Percentiles rank a stretch among this genome's conserved stretches.
Evolutionary conservation across 2,888 invertebrate species (phyloP).

Genomic region (Monopis laevigella): DNA sequence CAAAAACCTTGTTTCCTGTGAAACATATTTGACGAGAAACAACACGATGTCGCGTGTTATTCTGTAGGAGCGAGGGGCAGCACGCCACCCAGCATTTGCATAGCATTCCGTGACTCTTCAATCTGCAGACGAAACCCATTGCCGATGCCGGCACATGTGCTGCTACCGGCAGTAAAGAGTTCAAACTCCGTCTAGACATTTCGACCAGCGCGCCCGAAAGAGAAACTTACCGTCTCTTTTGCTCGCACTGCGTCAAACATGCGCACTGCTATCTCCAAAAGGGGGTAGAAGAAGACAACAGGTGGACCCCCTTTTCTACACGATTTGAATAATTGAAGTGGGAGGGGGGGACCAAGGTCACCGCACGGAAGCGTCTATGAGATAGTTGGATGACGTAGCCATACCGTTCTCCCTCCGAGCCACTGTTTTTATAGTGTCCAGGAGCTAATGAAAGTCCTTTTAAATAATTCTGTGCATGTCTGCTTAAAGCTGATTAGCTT

Average conservation of each 20-base stretch:
- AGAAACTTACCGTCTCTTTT: slow-evolving; percentile 30
- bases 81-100: slow-evolving; percentile 13
- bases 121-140: slow-evolving; percentile 4
- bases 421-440: too few relatives aligned
- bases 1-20: too few relatives aligned
- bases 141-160: background rate
- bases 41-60: too few relatives aligned
- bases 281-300: slow-evolving; percentile 42
- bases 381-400: too few relatives aligned
- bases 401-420: too few relatives aligned
- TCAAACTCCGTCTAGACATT: slow-evolving; percentile 61
- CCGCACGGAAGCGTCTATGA: slow-evolving; percentile 44
- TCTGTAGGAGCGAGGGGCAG: too few relatives aligned
- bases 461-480: too few relatives aligned
- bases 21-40: too few relatives aligned
- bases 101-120: too few relatives aligned
- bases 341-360: slow-evolving; percentile 45
- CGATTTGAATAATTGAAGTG: slow-evolving; percentile 26
- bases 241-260: slow-evolving; percentile 49
- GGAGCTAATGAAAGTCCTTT: too few relatives aligned
- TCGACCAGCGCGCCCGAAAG: slow-evolving; percentile 53
- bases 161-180: slow-evolving; percentile 39
- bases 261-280: slow-evolving; percentile 33
- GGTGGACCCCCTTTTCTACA: slow-evolving; percentile 31
- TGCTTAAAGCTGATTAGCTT: too few relatives aligned